phyloP scores from a whole-genome alignment of 2,113 vertebrate genomes.

The Cathartes aura region DNA sequence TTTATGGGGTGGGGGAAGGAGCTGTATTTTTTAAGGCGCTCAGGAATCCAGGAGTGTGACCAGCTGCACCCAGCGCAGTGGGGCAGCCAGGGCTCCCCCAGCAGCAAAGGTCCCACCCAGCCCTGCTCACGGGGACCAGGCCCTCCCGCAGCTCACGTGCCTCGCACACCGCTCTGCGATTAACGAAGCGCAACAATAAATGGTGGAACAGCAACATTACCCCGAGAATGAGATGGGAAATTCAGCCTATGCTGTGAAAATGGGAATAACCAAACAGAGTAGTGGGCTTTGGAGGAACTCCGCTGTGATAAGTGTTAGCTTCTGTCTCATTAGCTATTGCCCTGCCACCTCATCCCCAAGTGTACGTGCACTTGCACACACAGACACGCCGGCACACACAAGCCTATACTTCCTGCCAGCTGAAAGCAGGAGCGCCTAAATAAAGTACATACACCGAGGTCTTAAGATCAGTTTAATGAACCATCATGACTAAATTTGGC shows the following conservation, averaged over 20 bases:
- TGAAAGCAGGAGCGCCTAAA: background rate
- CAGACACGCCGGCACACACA: background rate
- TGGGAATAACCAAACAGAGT: background rate
- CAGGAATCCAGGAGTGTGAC: background rate
- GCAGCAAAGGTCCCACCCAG: background rate
- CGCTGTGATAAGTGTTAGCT: background rate
- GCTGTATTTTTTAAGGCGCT: background rate
- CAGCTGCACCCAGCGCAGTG: background rate
- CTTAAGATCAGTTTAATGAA: slow-evolving; percentile 63
- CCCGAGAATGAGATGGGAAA: background rate
- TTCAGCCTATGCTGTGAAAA: background rate
- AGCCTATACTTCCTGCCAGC: background rate
- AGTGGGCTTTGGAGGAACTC: background rate
- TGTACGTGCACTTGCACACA: background rate
- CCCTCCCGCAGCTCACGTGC: background rate
- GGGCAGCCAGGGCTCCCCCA: background rate
- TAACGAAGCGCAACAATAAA: background rate
- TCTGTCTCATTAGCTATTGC: background rate
- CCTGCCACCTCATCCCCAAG: background rate
- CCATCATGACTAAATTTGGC: slow-evolving; percentile 65
- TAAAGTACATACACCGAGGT: background rate
- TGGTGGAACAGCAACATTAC: background rate
- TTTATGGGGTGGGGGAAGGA: background rate
- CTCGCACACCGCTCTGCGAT: background rate
- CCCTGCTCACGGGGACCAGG: background rate